Evolutionary conservation across 2,888 invertebrate species (phyloP), one percentile per base, ranked within the genome.

Genomic region (Trachelus tabidus): DNA sequence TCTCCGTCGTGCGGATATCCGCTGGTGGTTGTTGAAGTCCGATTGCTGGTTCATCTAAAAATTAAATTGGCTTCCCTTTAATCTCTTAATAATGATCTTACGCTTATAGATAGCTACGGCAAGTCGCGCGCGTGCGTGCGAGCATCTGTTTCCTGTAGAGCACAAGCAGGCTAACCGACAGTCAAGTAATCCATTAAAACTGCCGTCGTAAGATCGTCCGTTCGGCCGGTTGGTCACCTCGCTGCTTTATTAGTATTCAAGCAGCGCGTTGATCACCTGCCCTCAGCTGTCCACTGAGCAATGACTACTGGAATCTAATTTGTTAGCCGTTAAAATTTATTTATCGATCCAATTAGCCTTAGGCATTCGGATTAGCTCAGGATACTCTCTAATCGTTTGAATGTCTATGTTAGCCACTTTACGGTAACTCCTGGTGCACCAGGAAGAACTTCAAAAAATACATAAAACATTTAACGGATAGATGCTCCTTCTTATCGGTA

Each of bases 261-360:
- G 79, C 78, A 80, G 80, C 79, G 81, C 81, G 81, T 80, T 85
- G 81, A 86, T 87, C 89, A 89, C 89, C 89, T 89, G 89, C 88
- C 85, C 35, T 68, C 33, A 79, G 81, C 81, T 82, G 82, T 79
- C 78, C 83, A 82, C 81, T 79, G 83, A 85, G 75, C 81, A 79
- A 68, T 40, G 81, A 81, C 79, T 82, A 81, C 82, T 77, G 81
- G 79, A 82, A 86, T 83, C 83, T 85, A 87, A 88, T 87, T 88
- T 86, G 84, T 83, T 80, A 71, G 73, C 15, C 80, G 80, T 82
- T 80, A 84, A 86, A 85, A 77, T 83, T 78, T 75, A 73, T 76
- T 78, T 76, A 75, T 71, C 68, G 75, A 69, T 69, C 73, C 75
- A 77, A 79, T 79, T 79, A 79, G 56, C 56, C 9, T 9, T 9